phyloP scores from a whole-genome alignment of 2,113 vertebrate species.

The Rhineura floridana region DNA sequence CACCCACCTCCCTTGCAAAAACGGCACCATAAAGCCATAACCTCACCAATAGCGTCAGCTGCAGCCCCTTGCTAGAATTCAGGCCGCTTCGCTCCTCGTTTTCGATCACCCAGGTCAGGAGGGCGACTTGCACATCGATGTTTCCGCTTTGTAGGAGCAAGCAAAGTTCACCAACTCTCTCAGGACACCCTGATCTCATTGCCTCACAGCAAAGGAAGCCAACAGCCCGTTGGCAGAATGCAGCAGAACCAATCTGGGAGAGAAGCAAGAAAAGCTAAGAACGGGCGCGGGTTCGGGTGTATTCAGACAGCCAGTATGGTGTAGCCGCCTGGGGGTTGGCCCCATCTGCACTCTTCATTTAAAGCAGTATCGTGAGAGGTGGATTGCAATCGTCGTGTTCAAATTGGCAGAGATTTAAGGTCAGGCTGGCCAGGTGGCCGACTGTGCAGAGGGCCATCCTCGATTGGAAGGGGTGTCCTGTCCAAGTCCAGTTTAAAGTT shows the following conservation, averaged over 20 bases:
- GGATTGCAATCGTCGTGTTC: too few species aligned
- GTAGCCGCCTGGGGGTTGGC: too few species aligned
- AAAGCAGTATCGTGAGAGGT: too few species aligned
- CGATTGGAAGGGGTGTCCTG: too few species aligned
- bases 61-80: conserved; percentile 67
- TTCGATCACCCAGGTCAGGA: conserved; percentile 76
- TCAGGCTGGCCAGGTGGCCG: too few species aligned
- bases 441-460: too few species aligned
- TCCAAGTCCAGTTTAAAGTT: too few species aligned
- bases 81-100: conserved; percentile 25
- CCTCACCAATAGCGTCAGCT: conserved; percentile 78
- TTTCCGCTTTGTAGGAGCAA: conserved; percentile 63
- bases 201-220: conserved; percentile 74
- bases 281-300: background rate
- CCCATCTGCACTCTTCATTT: too few species aligned
- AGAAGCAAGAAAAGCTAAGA: background rate
- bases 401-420: too few species aligned
- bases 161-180: conserved; percentile 64
- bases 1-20: too few species aligned
- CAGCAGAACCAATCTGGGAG: conserved; percentile 79
- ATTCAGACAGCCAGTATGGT: background rate
- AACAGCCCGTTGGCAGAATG: conserved; percentile 76
- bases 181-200: conserved; percentile 1
- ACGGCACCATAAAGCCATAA: background rate
- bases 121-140: conserved; percentile 67